Evolutionary conservation across 2,888 invertebrate genomes (phyloP).

Genomic region (Campaea margaritaria): DNA sequence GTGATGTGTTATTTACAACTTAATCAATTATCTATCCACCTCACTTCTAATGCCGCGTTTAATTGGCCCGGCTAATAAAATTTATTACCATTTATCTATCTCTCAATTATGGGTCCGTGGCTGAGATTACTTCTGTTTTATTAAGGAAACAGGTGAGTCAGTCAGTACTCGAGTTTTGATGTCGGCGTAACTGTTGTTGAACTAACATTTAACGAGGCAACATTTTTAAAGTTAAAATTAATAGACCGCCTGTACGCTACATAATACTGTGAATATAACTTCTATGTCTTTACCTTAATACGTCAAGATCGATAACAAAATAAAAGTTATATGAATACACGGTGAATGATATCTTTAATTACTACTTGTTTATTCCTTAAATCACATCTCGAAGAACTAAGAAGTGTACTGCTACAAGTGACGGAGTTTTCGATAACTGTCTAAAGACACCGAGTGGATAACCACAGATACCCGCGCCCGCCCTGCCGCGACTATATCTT

Average conservation of each 20-base stretch:
- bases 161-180: constrained; percentile 33
- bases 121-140: constrained; percentile 45
- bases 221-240: constrained; percentile 13
- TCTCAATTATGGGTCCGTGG: constrained; percentile 49
- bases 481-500: too few species aligned
- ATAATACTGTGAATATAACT: neutral
- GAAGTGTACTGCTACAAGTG: neutral
- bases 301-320: too few species aligned
- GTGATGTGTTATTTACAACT: constrained; percentile 51
- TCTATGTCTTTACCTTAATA: too few species aligned
- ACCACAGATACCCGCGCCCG: too few species aligned
- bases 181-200: constrained; percentile 30
- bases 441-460: too few species aligned
- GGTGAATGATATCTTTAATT: neutral
- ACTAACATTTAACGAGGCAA: constrained; percentile 20
- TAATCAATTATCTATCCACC: constrained; percentile 49
- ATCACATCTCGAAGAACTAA: neutral
- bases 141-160: constrained; percentile 51
- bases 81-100: constrained; percentile 55
- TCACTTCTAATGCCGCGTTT: constrained; percentile 45
- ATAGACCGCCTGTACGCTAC: constrained; percentile 22
- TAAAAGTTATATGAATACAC: too few species aligned
- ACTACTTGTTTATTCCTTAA: neutral
- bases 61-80: constrained; percentile 54
- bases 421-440: too few species aligned